Evolutionary conservation across 2,113 vertebrate genomes (phyloP).

Genomic region (Aramus guarauna): DNA sequence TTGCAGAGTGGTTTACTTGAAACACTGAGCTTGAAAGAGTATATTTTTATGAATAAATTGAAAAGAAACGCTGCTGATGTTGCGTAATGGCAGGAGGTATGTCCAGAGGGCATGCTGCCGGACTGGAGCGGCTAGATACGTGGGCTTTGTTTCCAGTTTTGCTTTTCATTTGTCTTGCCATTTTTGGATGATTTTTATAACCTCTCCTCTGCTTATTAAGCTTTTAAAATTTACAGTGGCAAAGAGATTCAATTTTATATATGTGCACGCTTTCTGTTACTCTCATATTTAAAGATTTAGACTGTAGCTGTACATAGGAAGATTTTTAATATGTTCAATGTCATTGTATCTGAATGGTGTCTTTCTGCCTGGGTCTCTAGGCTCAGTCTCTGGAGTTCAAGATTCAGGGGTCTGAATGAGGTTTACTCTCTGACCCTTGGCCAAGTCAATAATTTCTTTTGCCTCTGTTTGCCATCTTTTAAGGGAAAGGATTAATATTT

Average conservation of each 20-base stretch:
- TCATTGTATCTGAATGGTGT: not conserved
- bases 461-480: slow-evolving; percentile 46
- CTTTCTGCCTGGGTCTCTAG: not conserved
- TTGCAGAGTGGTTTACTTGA: not conserved
- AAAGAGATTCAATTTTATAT: not conserved
- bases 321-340: not conserved
- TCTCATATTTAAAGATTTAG: not conserved
- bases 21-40: not conserved
- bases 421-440: slow-evolving; percentile 4
- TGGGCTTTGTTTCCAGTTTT: not conserved
- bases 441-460: slow-evolving; percentile 23
- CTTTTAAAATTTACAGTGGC: not conserved
- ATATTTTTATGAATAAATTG: not conserved
- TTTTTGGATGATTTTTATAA: not conserved
- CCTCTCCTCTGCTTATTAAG: not conserved
- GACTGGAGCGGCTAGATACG: accelerated
- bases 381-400: not conserved
- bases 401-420: not conserved
- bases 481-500: slow-evolving; percentile 26
- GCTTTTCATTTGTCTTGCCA: not conserved
- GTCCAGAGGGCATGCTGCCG: not conserved
- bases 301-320: not conserved
- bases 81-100: not conserved
- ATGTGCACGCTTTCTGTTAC: not conserved
- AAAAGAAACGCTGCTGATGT: not conserved